Evolutionary conservation across 1,140 invertebrate species (phyloP).

Genomic region (Colletes gigas): DNA sequence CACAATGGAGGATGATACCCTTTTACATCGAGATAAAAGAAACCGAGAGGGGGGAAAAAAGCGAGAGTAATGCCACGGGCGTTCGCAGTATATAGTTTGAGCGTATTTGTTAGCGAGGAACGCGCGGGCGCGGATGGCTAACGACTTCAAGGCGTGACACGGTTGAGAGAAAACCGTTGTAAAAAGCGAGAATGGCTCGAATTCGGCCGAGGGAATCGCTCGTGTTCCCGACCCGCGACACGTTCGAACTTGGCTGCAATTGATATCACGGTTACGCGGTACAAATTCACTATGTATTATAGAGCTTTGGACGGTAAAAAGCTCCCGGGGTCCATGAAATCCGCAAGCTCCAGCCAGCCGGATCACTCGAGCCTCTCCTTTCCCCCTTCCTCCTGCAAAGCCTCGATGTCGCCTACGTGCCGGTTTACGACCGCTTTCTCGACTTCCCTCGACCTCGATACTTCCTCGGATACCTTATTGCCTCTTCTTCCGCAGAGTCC

Average conservation of each 20-base stretch:
- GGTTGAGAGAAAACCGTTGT: too few species aligned
- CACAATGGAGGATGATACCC: not conserved
- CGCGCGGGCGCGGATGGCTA: not conserved
- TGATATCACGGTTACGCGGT: conserved; percentile 42
- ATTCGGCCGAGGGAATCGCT: too few species aligned
- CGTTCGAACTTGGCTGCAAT: conserved; percentile 14
- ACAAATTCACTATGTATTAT: conserved; percentile 40
- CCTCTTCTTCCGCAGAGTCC: conserved; percentile 1
- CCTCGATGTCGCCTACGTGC: conserved; percentile 42
- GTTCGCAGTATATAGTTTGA: not conserved
- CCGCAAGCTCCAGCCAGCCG: conserved; percentile 24
- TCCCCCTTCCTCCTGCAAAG: not conserved
- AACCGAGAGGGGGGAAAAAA: not conserved
- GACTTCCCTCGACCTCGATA: not conserved
- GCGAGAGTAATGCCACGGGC: not conserved
- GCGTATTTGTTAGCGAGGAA: conserved; percentile 1
- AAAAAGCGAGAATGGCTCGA: too few species aligned
- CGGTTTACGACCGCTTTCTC: conserved; percentile 41
- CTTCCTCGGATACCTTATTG: conserved; percentile 24
- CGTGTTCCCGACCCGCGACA: too few species aligned
- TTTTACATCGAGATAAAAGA: conserved; percentile 17
- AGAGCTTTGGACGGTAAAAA: conserved; percentile 15
- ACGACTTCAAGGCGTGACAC: conserved; percentile 31
- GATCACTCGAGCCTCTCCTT: not conserved
- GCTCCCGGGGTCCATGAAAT: conserved; percentile 24